Evolutionary conservation across 1,140 invertebrate species (phyloP).

Genomic region (Caenorhabditis briggsae): DNA sequence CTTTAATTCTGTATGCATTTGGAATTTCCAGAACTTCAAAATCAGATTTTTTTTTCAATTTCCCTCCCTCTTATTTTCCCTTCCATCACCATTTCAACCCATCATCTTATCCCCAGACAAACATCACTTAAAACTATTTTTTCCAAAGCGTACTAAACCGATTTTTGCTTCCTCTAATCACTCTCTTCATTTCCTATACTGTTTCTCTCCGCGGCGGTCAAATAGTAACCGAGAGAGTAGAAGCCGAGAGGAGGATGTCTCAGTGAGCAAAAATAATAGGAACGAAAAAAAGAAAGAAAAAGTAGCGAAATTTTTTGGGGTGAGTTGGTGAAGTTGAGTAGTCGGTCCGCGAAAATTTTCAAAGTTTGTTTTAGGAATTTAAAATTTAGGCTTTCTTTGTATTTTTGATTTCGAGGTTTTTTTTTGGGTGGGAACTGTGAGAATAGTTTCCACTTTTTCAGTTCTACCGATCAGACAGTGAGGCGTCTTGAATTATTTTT

Average conservation of each 20-base stretch:
- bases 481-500: too few relatives aligned
- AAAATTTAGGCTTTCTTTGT: not conserved
- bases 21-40: too few relatives aligned
- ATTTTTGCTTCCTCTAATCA: not conserved
- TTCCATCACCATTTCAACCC: too few relatives aligned
- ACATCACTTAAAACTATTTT: not conserved
- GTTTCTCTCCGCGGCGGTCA: not conserved
- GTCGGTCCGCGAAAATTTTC: not conserved
- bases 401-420: not conserved
- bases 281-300: not conserved
- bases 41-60: too few relatives aligned
- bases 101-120: too few relatives aligned
- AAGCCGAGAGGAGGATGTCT: not conserved
- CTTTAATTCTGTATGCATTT: too few relatives aligned
- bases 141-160: constrained; percentile 20
- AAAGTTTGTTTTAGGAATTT: constrained; percentile 13
- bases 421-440: not conserved
- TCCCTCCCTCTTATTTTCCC: too few relatives aligned
- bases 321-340: not conserved
- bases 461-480: too few relatives aligned
- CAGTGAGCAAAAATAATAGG: constrained; percentile 10
- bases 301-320: not conserved
- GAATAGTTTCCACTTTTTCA: not conserved
- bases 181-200: not conserved
- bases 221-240: constrained; percentile 13